Conservation (phyloP, 2,888 invertebrate species). For the Schizotus pectinicornis region DNA sequence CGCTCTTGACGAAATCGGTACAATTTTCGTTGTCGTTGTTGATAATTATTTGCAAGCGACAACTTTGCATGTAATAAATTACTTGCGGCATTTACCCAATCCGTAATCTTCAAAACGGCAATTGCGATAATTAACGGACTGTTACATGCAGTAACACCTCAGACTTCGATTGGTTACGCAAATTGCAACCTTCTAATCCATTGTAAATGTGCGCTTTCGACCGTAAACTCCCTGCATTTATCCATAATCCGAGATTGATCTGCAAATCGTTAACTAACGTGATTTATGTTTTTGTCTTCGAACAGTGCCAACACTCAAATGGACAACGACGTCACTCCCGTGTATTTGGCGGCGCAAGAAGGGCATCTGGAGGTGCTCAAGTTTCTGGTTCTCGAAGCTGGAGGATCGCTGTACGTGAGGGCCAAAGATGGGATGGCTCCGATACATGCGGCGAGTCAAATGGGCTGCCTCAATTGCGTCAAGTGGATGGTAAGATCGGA, state of each 20-base stretch:
- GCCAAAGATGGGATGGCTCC: conserved; percentile 92
- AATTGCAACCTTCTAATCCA: conserved; percentile 16
- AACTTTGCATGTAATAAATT: too few relatives aligned
- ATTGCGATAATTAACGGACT: too few relatives aligned
- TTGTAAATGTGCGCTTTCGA: background rate
- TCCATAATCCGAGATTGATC: too few relatives aligned
- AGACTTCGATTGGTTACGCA: background rate
- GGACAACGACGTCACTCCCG: conserved; percentile 91
- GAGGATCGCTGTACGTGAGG: conserved; percentile 80
- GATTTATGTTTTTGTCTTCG: too few relatives aligned
- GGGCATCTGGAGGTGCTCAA: conserved; percentile 86
- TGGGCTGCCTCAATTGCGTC: conserved; percentile 84
- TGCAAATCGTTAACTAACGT: too few relatives aligned
- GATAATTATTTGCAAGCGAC: too few relatives aligned
- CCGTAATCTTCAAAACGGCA: too few relatives aligned
- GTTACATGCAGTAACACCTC: background rate
- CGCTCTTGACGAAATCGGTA: too few relatives aligned
- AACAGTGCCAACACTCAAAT: conserved; percentile 88
- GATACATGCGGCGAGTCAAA: conserved; percentile 89
- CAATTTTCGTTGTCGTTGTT: too few relatives aligned
- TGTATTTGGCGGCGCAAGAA: conserved; percentile 88
- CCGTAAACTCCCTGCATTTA: background rate
- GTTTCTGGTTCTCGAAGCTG: conserved; percentile 83
- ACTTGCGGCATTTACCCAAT: too few relatives aligned
- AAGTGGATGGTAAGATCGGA: conserved; percentile 94